Evolutionary conservation across 2,797 vertebrate genomes (phyloP).

Genomic region (Characodon lateralis): DNA sequence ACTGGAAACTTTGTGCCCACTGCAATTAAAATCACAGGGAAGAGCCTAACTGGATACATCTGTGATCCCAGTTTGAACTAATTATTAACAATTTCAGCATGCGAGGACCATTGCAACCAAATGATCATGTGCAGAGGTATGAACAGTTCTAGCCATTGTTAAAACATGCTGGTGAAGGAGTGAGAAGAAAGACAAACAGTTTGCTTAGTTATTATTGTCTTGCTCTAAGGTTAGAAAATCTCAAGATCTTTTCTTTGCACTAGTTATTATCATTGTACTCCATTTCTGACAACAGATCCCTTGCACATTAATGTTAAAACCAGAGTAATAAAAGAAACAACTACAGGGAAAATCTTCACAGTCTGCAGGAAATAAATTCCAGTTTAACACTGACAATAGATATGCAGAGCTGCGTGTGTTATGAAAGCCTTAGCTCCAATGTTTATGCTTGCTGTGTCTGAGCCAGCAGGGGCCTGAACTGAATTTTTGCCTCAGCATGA

Average conservation of each 20-base stretch:
- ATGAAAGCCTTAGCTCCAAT: slow-evolving; percentile 44
- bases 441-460: slow-evolving; percentile 73
- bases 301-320: neutral
- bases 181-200: neutral
- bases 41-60: slow-evolving; percentile 1
- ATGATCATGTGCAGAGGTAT: neutral
- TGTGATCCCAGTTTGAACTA: slow-evolving; percentile 8
- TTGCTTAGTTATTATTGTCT: neutral
- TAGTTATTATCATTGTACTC: neutral
- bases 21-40: slow-evolving; percentile 40
- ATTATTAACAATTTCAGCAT: neutral
- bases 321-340: neutral
- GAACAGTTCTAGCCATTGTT: neutral
- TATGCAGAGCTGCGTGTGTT: slow-evolving; percentile 27
- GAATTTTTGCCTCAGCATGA: slow-evolving; percentile 75
- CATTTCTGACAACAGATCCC: neutral
- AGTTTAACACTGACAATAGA: slow-evolving; percentile 29
- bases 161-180: neutral
- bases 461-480: slow-evolving; percentile 62
- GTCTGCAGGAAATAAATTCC: slow-evolving; percentile 1
- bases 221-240: neutral
- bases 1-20: too few species aligned
- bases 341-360: neutral
- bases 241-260: neutral
- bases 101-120: neutral